Percentiles rank a stretch among this genome's conserved stretches.
Conservation (phyloP, 2,797 vertebrate genomes). For the Oceanodroma leucorhoa region DNA sequence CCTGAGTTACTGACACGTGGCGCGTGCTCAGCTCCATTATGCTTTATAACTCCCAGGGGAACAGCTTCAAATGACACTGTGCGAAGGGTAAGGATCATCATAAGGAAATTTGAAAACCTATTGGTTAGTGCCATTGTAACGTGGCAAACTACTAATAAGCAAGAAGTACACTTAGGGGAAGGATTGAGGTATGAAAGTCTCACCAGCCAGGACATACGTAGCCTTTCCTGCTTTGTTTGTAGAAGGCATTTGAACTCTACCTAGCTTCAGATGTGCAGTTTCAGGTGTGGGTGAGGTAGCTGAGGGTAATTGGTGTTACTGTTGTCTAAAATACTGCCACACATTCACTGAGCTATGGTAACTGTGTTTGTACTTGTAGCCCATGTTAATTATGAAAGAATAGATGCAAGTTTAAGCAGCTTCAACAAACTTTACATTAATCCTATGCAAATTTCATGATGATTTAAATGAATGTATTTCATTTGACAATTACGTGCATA, state of each 20-base stretch:
- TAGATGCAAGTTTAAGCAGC: not conserved
- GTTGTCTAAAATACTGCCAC: not conserved
- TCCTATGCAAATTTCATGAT: not conserved
- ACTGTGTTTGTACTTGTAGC: not conserved
- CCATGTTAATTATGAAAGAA: not conserved
- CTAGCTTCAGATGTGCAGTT: fast-evolving
- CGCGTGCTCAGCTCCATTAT: fast-evolving
- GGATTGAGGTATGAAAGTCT: not conserved
- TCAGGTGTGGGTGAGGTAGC: not conserved
- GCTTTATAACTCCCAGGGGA: not conserved
- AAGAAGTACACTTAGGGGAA: not conserved
- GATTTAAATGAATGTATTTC: not conserved
- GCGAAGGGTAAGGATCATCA: not conserved
- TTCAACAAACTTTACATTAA: not conserved
- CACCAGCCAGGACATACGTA: not conserved
- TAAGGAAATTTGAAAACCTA: not conserved
- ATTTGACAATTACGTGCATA: not conserved
- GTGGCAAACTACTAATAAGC: not conserved
- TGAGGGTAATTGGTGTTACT: not conserved
- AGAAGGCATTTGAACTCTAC: not conserved
- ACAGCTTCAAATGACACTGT: not conserved
- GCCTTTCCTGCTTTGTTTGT: not conserved
- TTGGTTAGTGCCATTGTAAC: not conserved
- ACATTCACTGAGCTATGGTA: fast-evolving
- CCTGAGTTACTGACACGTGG: fast-evolving